Base-by-base conservation (phyloP, 2,797 vertebrate species). In the Crocodylus rhombifer region DNA sequence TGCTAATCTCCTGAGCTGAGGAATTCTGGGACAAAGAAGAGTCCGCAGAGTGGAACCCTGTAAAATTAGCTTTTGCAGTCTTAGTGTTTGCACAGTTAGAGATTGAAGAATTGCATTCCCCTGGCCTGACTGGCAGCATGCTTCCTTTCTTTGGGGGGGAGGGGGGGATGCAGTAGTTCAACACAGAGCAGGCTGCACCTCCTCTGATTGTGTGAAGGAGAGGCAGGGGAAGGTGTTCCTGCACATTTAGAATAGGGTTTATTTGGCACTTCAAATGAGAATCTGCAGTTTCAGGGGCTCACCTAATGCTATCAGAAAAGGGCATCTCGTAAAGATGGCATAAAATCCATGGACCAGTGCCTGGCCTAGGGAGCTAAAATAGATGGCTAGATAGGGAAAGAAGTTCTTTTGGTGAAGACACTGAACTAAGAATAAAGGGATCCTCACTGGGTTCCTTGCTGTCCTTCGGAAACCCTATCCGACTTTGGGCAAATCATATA, bases 31-130 rank as follows among this genome's bases (percentile, higher is more conserved):
- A 98, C 98, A 97, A 98, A 98, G 97, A 96, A 86, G 36, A 97
- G 95, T 96, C 97, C 21, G 13, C 94, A 88, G 96, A 98, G 98
- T 98, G 97, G 98, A 98, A 98, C 98, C 97, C 97, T 97, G 97
- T 97, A 98, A 98, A 98, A 98, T 98, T 98, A 98, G 98, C 97
- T 98, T 97, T 96, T 91, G 96, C 90, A 42, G 97, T 92, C 95
- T 98, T 97, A 97, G 94, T 97, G 97, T 97, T 97, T 98, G 97
- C 97, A 95, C 95, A 95, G 97, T 97, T 96, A 95, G 95, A 97
- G 98, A 94, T 95, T 97, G 96, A 95, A 96, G 97, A 96, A 95
- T 94, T 96, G 92, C 71, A 9, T 94, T 74, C 86, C 77, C 89
- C 33, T 77, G 65, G 80, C 80, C 83, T 3, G 62, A 97, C 93